Percentiles rank a stretch among this genome's conserved stretches.
phyloP scores from a whole-genome alignment of 2,888 invertebrate genomes.

The Harpagoxenus sublaevis region DNA sequence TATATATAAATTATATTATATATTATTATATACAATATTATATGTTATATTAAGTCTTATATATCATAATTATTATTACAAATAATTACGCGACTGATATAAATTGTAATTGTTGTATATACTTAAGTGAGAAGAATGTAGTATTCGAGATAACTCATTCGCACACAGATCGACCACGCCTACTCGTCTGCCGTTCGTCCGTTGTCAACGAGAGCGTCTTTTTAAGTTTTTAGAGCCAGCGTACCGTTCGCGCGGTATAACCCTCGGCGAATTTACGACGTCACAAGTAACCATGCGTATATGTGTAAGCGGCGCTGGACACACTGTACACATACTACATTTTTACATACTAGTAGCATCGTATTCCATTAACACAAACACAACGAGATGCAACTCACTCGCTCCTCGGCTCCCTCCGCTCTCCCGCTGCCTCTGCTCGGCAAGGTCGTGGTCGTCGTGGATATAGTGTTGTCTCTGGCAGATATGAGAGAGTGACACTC shows the following conservation, averaged over 20 bases:
- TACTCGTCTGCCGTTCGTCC: neutral
- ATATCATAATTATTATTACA: neutral
- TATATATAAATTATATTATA: too few relatives aligned
- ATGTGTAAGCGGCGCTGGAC: neutral
- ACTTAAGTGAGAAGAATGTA: neutral
- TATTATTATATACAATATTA: neutral
- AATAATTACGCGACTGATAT: neutral
- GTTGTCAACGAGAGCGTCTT: neutral
- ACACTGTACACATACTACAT: neutral
- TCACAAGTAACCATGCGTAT: neutral
- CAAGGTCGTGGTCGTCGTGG: conserved; percentile 67
- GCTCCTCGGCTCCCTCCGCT: neutral
- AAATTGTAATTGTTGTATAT: neutral
- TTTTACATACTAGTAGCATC: neutral
- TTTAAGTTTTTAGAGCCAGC: neutral
- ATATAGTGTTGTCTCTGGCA: conserved; percentile 64
- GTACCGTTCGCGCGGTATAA: neutral
- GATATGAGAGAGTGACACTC: conserved; percentile 72
- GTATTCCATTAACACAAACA: neutral
- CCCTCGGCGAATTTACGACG: conserved; percentile 5
- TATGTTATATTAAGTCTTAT: neutral
- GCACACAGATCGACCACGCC: neutral
- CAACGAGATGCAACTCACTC: conserved; percentile 35
- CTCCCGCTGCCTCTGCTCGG: conserved; percentile 1
- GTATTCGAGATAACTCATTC: neutral